phyloP scores from a whole-genome alignment of 2,113 vertebrate species.

The Oryzias celebensis region DNA sequence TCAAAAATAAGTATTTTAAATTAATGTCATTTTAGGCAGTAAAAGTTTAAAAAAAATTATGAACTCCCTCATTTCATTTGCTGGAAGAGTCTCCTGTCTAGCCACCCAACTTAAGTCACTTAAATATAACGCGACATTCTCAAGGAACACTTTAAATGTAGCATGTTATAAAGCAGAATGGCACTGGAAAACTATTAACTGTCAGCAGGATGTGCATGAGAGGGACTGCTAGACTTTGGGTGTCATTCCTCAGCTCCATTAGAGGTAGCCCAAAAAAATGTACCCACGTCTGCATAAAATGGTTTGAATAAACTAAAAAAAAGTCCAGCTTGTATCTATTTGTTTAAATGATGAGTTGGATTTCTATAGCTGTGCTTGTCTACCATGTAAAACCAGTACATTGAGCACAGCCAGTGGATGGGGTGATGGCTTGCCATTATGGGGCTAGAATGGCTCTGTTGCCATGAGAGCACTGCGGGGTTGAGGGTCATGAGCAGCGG shows the following conservation, averaged over 20 bases:
- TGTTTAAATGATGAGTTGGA: conserved; percentile 73
- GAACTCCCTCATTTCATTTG: too few species aligned
- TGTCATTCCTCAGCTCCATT: conserved; percentile 48
- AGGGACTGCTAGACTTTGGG: conserved; percentile 26
- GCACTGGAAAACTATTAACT: conserved; percentile 7
- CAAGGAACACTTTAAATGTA: conserved; percentile 1
- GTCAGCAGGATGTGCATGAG: conserved; percentile 35
- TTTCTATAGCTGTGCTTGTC: conserved; percentile 60
- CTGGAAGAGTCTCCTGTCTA: not conserved
- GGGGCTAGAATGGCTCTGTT: conserved; percentile 60
- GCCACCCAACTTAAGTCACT: not conserved
- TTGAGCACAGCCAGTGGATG: conserved; percentile 92
- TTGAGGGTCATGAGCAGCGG: conserved; percentile 68
- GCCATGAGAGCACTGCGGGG: conserved; percentile 69
- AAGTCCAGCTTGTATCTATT: conserved; percentile 64
- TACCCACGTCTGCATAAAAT: conserved; percentile 49
- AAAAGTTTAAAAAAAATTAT: not conserved
- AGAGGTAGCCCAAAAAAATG: conserved; percentile 42
- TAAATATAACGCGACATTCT: conserved; percentile 1
- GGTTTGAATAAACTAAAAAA: conserved; percentile 30
- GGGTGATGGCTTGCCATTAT: conserved; percentile 72
- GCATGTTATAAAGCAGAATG: conserved; percentile 6
- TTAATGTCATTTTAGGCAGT: not conserved
- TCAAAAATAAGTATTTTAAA: too few species aligned
- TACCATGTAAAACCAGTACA: conserved; percentile 86